Evolutionary conservation across 2,113 vertebrate genomes (phyloP).

Genomic region (Cyprinodon tularosa): DNA sequence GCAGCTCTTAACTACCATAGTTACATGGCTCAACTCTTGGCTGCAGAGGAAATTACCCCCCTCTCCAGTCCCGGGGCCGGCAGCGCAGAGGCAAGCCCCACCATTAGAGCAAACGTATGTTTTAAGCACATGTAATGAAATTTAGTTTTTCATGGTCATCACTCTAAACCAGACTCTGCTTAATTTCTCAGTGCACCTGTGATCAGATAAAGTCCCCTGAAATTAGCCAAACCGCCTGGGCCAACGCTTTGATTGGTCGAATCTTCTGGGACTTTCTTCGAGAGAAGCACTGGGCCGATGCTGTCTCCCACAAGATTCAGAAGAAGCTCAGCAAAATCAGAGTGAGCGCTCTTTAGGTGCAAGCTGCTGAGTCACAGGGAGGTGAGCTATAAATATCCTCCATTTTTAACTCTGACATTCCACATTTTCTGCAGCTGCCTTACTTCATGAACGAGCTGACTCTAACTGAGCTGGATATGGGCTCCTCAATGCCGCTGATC

Average conservation of each 20-base stretch:
- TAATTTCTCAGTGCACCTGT: slow-evolving; percentile 69
- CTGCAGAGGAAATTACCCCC: slow-evolving; percentile 45
- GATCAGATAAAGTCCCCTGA: slow-evolving; percentile 39
- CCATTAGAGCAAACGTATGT: slow-evolving; percentile 59
- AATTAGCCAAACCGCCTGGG: slow-evolving; percentile 75
- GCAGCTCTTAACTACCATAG: slow-evolving; percentile 80
- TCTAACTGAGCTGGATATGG: slow-evolving; percentile 89
- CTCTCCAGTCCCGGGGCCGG: slow-evolving; percentile 71
- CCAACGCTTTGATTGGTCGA: slow-evolving; percentile 85
- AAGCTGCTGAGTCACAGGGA: neutral
- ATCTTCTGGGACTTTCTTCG: slow-evolving; percentile 90
- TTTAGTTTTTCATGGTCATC: too few relatives aligned
- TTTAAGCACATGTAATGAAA: neutral
- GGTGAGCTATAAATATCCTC: neutral
- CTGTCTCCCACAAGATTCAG: slow-evolving; percentile 87
- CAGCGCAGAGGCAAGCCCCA: slow-evolving; percentile 75
- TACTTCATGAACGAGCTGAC: slow-evolving; percentile 91
- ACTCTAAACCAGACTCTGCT: neutral
- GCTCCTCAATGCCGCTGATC: slow-evolving; percentile 84
- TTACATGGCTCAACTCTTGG: slow-evolving; percentile 84
- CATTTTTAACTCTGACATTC: neutral
- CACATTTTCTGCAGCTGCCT: slow-evolving; percentile 78
- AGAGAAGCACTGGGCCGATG: slow-evolving; percentile 84
- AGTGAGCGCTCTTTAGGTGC: slow-evolving; percentile 67
- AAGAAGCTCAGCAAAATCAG: slow-evolving; percentile 90